Conservation (phyloP, 2,888 invertebrate genomes). For the Oscheius onirici region DNA sequence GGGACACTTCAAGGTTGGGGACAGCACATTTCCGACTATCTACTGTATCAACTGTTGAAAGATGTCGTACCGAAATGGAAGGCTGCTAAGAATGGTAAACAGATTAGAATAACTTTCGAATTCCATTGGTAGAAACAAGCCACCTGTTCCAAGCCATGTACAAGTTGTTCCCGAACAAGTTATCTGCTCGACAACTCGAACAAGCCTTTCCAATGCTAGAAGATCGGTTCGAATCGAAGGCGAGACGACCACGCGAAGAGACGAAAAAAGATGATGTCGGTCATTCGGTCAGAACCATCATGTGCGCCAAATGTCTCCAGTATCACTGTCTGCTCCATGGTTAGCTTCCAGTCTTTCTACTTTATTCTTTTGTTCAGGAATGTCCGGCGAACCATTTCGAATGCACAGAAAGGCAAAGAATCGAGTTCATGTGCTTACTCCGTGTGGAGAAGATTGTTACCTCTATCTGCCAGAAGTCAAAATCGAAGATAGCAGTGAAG, state of each 20-base stretch:
- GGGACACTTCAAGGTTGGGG: slow-evolving; percentile 25
- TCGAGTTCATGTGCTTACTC: neutral
- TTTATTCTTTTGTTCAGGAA: neutral
- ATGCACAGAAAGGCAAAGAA: slow-evolving; percentile 20
- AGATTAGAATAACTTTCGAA: neutral
- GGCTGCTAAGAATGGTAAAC: neutral
- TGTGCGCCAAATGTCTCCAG: slow-evolving; percentile 28
- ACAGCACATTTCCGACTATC: slow-evolving; percentile 24
- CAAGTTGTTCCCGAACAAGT: slow-evolving; percentile 44
- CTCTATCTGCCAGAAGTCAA: neutral
- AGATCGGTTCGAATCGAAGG: neutral
- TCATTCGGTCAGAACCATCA: slow-evolving; percentile 23
- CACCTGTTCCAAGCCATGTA: slow-evolving; percentile 39
- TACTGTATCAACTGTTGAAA: slow-evolving; percentile 19
- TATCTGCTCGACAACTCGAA: slow-evolving; percentile 31
- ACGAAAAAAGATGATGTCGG: slow-evolving; percentile 10
- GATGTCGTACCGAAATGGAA: slow-evolving; percentile 23
- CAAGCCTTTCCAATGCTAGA: slow-evolving; percentile 6
- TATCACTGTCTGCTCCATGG: slow-evolving; percentile 30
- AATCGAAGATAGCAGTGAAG: neutral
- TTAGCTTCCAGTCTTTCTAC: neutral
- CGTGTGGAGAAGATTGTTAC: slow-evolving; percentile 21
- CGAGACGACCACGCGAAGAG: neutral
- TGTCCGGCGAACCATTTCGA: neutral
- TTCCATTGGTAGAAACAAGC: slow-evolving; percentile 6